Evolutionary conservation across 2,888 invertebrate genomes (phyloP), one percentile per base, ranked within the genome.

Genomic region (Hecatera dysodea): DNA sequence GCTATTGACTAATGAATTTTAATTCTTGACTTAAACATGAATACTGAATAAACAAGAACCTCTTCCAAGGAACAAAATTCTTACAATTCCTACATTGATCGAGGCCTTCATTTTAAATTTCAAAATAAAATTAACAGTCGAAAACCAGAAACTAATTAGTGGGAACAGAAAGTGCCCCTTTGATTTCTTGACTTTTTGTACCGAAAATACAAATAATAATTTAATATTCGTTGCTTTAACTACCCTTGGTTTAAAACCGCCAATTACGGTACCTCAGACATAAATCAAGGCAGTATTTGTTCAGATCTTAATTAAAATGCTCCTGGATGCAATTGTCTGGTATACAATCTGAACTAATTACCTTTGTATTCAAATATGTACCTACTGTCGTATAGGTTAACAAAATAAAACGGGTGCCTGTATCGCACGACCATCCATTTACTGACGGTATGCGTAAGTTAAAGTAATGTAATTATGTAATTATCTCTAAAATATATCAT

Each of bases 1-100:
- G 77, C 86, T 86, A 87, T 86, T 72, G 61, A 66, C 87, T 88
- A 87, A 88, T 90, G 88, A 87, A 91, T 91, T 90, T 90, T 88
- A 88, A 91, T 89, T 87, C 81, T 87, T 83, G 69, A 75, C 63
- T 80, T 74, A 81, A 82, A 75, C 82, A 82, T 78, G 83, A 82
- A 87, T 85, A 81, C 78, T 85, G 87, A 88, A 87, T 88, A 85
- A 74, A 81, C 84, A 88, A 84, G 74, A 79, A 67, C 73, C 84
- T 83, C 85, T 89, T 89, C 82, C 67, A 67, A 57, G 61, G 75
- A 82, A 80, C 56, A 75, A 85, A 89, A 89, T 90, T 88, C 90
- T 81, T 86, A 69, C 77, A 48, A 85, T 86, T 87, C 88, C 86
- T 83, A 82, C 86, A 81, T 87, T 82, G 50, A 50, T 76, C 72